Evolutionary conservation across 2,797 vertebrate genomes (phyloP).

Genomic region (Mus caroli): DNA sequence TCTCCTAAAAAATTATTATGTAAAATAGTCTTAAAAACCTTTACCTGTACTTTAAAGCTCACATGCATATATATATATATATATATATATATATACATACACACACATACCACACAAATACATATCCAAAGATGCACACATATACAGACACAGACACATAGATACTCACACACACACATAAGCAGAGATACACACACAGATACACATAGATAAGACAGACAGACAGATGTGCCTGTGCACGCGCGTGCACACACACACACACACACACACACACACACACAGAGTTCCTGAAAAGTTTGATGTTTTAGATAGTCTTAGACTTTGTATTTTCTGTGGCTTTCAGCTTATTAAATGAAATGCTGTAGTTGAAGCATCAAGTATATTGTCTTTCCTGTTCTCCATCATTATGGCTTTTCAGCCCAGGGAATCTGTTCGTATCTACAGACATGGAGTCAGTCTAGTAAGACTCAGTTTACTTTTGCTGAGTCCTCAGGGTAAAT

Average conservation of each 20-base stretch:
- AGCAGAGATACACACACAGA: background rate
- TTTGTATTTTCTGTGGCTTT: constrained; percentile 3
- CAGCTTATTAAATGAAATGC: constrained; percentile 44
- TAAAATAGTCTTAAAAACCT: constrained; percentile 23
- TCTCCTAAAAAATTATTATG: constrained; percentile 18
- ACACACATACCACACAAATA: background rate
- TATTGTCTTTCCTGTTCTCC: background rate
- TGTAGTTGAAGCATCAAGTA: background rate
- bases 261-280: background rate
- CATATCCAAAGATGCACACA: background rate
- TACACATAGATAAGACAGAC: background rate
- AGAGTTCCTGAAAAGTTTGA: background rate
- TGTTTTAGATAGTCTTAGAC: background rate
- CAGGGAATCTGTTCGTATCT: background rate
- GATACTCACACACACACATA: background rate
- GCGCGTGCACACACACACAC: background rate
- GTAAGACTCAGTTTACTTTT: background rate
- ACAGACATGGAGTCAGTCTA: background rate
- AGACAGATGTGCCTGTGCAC: no score
- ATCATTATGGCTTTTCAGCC: background rate
- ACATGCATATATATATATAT: background rate
- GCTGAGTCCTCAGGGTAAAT: background rate
- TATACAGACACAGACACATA: background rate
- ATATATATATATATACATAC: background rate
- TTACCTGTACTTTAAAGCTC: constrained; percentile 1